These are phyloP conservation scores for Nomada goodeniana DNA, from an alignment of 2,888 invertebrate species.

Conservation along the genomic window DNA sequence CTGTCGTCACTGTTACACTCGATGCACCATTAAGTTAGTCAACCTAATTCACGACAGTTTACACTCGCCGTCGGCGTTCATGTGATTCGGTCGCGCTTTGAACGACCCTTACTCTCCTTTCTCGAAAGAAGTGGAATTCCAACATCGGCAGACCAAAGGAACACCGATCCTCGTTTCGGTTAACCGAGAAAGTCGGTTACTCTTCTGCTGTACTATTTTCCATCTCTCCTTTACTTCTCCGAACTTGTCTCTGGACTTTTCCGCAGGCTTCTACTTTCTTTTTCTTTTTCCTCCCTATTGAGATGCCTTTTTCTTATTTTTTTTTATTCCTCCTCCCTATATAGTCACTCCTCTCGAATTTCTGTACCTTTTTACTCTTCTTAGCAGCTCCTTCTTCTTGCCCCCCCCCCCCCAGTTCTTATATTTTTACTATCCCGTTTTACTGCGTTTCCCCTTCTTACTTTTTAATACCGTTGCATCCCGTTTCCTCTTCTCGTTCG, in stretches of 20 bases:
- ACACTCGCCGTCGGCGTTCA: constrained; percentile 45
- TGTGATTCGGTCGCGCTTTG: constrained; percentile 11
- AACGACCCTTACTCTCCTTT: not conserved
- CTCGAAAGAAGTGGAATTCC: constrained; percentile 21
- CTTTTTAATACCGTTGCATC: no score
- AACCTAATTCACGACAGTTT: constrained; percentile 69
- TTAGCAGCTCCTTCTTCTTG: not conserved
- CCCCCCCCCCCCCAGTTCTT: not conserved
- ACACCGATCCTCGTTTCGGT: constrained; percentile 27
- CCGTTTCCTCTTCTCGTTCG: no score
- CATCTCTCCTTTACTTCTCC: not conserved
- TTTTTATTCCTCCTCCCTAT: not conserved
- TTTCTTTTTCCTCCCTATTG: not conserved
- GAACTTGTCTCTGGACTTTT: not conserved
- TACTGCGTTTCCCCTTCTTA: not conserved
- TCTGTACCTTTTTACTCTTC: not conserved
- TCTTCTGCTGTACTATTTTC: not conserved
- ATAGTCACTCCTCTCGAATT: not conserved
- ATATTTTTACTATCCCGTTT: not conserved
- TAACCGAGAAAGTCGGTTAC: not conserved
- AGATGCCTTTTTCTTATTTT: not conserved
- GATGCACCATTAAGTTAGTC: constrained; percentile 67
- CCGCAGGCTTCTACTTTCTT: not conserved
- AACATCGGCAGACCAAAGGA: constrained; percentile 35
- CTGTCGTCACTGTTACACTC: constrained; percentile 60